phyloP scores from a whole-genome alignment of 2,797 vertebrate genomes.

The Arremon brunneinucha region DNA sequence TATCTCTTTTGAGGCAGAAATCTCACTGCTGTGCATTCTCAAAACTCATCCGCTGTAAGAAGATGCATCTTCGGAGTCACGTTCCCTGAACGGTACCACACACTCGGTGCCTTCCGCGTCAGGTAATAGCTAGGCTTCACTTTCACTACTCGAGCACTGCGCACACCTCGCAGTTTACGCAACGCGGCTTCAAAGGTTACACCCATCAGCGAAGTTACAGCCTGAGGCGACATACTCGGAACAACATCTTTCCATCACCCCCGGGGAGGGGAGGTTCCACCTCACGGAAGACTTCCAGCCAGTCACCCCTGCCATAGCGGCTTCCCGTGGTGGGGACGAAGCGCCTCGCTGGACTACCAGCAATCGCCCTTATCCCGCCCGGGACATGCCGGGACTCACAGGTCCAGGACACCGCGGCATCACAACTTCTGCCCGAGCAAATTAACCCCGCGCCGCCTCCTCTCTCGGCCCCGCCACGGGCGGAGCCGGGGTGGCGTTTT shows the following conservation, averaged over 20 bases:
- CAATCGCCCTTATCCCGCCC: background rate
- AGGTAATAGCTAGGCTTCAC: background rate
- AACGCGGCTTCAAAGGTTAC: background rate
- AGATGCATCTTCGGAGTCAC: background rate
- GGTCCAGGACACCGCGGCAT: rapidly evolving
- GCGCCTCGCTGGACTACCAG: background rate
- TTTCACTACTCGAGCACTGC: rapidly evolving
- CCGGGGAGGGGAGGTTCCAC: rapidly evolving
- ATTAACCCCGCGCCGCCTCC: background rate
- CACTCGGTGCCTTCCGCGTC: rapidly evolving
- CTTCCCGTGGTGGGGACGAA: rapidly evolving
- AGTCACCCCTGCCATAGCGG: rapidly evolving
- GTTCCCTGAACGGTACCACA: background rate
- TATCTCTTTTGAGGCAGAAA: background rate
- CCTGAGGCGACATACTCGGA: background rate
- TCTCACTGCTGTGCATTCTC: background rate
- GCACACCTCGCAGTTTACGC: background rate
- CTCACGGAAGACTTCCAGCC: background rate
- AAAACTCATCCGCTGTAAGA: background rate
- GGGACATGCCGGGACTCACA: background rate
- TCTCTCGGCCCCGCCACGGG: background rate
- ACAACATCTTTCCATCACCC: rapidly evolving
- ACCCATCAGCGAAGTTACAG: background rate
- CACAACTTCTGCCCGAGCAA: background rate
- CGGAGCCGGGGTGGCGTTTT: background rate